phyloP scores from a whole-genome alignment of 2,113 vertebrate genomes.

The Amia ocellicauda region DNA sequence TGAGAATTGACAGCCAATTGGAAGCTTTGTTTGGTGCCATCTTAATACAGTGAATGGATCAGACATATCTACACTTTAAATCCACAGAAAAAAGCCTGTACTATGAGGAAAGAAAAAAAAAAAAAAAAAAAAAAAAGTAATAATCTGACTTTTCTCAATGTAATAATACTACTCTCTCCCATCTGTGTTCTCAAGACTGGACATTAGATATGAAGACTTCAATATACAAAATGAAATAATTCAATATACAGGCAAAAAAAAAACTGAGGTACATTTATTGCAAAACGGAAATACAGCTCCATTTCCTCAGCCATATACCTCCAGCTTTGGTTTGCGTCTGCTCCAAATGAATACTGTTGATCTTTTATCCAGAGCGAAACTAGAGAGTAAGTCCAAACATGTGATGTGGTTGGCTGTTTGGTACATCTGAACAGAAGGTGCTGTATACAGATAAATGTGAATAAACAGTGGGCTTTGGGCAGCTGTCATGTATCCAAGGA shows the following conservation, averaged over 20 bases:
- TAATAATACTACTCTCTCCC: not conserved
- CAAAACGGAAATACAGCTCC: too few relatives aligned
- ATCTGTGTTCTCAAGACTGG: too few relatives aligned
- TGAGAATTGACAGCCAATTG: slow-evolving; percentile 42
- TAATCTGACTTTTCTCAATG: not conserved
- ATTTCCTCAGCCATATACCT: too few relatives aligned
- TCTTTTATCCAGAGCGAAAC: not conserved
- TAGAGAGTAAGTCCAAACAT: not conserved
- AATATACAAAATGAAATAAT: too few relatives aligned
- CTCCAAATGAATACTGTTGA: not conserved
- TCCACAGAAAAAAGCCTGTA: slow-evolving; percentile 60
- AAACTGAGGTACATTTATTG: too few relatives aligned
- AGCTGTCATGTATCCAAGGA: not conserved
- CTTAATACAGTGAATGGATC: slow-evolving; percentile 65
- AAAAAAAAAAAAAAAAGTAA: too few relatives aligned
- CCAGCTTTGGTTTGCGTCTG: too few relatives aligned
- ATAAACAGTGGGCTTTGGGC: not conserved
- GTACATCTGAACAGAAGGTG: not conserved
- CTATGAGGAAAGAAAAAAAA: slow-evolving; percentile 43
- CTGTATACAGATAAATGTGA: not conserved
- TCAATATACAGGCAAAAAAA: too few relatives aligned
- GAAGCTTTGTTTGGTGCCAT: slow-evolving; percentile 65
- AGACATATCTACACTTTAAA: slow-evolving; percentile 64
- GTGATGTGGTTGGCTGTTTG: not conserved
- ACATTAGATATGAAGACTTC: too few relatives aligned